Conservation (phyloP, 2,113 vertebrate genomes). For the Sinosuthora webbiana region DNA sequence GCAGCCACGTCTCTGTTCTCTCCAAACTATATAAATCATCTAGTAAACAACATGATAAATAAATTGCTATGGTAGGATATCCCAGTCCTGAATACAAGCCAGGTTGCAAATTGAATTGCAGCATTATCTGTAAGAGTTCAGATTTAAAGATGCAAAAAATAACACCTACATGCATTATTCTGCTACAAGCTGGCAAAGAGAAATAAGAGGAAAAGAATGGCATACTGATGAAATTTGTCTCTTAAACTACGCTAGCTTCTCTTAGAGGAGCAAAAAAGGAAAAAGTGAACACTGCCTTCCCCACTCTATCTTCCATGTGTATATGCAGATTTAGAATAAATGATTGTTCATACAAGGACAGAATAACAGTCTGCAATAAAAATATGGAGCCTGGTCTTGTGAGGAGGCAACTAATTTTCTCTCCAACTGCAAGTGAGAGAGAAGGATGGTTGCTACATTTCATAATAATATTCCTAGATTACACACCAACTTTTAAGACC, state of each 20-base stretch:
- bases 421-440: neutral
- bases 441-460: neutral
- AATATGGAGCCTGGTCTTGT: neutral
- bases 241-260: neutral
- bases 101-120: neutral
- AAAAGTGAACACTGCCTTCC: neutral
- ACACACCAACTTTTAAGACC: neutral
- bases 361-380: neutral
- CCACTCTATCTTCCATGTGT: neutral
- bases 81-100: neutral
- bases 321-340: neutral
- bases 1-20: neutral
- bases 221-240: neutral
- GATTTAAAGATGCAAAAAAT: conserved; percentile 13
- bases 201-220: neutral
- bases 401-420: neutral
- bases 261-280: neutral
- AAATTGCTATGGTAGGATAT: neutral
- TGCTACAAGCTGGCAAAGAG: neutral
- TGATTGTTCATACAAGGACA: neutral
- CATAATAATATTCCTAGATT: neutral
- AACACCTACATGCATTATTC: neutral
- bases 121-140: neutral
- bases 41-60: conserved; percentile 24
- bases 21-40: neutral